Evolutionary conservation across 2,888 invertebrate species (phyloP).

Genomic region (Nesidiocoris tenuis): DNA sequence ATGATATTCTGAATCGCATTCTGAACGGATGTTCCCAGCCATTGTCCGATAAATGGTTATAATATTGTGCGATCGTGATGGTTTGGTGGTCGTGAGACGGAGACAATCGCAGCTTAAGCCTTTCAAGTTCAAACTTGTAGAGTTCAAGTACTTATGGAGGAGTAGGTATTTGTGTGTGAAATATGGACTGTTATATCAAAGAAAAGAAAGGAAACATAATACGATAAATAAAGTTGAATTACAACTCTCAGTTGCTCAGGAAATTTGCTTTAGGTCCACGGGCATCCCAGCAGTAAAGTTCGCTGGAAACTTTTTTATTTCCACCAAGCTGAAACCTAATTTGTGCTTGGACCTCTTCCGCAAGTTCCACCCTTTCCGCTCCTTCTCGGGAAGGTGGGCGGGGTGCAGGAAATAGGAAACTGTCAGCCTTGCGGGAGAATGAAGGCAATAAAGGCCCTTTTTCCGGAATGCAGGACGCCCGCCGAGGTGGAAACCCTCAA

Average conservation of each 20-base stretch:
- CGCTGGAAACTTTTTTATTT: background rate
- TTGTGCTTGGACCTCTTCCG: background rate
- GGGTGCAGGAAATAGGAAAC: background rate
- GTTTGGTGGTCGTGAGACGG: too few species aligned
- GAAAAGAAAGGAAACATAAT: background rate
- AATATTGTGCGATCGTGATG: too few species aligned
- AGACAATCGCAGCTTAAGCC: too few species aligned
- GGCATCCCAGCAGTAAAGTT: background rate
- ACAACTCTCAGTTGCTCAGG: background rate
- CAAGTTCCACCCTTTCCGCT: background rate
- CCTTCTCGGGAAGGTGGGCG: background rate
- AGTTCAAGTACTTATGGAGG: too few species aligned
- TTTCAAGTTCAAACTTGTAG: too few species aligned
- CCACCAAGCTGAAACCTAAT: background rate
- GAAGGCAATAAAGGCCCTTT: conserved; percentile 33
- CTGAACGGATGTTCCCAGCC: too few species aligned
- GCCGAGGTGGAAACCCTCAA: conserved; percentile 18
- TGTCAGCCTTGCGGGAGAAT: conserved; percentile 25
- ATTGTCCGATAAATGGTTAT: too few species aligned
- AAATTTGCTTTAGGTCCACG: background rate
- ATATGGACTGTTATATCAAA: background rate
- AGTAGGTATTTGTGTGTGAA: too few species aligned
- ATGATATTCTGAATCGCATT: too few species aligned
- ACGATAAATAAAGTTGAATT: background rate
- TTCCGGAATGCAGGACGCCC: conserved; percentile 5